These are phyloP conservation scores for Nemotelus nigrinus DNA, from an alignment of 2,888 invertebrate genomes.

Conservation along the genomic window DNA sequence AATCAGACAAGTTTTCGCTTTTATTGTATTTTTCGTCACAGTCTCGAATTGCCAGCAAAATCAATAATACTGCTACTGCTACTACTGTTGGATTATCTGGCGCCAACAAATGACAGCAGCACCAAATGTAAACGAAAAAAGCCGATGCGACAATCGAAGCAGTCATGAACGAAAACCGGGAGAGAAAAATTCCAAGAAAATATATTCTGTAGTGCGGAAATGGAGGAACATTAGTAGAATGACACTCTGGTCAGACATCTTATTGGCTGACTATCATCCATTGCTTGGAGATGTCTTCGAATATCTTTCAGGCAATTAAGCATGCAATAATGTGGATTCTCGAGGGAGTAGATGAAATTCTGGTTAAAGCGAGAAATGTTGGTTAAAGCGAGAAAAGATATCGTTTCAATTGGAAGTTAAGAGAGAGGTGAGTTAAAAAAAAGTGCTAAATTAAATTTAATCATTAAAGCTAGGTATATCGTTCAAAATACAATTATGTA, in stretches of 20 bases:
- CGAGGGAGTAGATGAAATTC: background rate
- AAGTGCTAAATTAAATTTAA: no score
- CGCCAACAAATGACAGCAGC: background rate
- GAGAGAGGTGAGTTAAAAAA: no score
- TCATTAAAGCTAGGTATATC: no score
- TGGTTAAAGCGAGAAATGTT: background rate
- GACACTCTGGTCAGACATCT: conserved; percentile 15
- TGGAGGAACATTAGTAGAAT: background rate
- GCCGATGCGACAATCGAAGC: no score
- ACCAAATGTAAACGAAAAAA: background rate
- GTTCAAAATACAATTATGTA: no score
- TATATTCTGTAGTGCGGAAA: conserved; percentile 13
- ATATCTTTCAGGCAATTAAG: conserved; percentile 16
- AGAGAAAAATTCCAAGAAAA: conserved; percentile 9
- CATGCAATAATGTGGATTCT: conserved; percentile 14
- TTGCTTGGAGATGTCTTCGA: conserved; percentile 14
- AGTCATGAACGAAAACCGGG: background rate
- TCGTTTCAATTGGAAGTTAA: no score
- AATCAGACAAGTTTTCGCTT: conserved; percentile 24
- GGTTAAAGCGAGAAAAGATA: background rate
- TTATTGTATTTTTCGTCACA: background rate
- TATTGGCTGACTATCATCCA: conserved; percentile 13
- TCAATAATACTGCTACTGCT: background rate
- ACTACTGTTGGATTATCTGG: background rate
- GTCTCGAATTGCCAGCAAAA: background rate